Evolutionary conservation across 2,797 vertebrate genomes (phyloP), one percentile per base, ranked within the genome.

Genomic region (Podargus strigoides): DNA sequence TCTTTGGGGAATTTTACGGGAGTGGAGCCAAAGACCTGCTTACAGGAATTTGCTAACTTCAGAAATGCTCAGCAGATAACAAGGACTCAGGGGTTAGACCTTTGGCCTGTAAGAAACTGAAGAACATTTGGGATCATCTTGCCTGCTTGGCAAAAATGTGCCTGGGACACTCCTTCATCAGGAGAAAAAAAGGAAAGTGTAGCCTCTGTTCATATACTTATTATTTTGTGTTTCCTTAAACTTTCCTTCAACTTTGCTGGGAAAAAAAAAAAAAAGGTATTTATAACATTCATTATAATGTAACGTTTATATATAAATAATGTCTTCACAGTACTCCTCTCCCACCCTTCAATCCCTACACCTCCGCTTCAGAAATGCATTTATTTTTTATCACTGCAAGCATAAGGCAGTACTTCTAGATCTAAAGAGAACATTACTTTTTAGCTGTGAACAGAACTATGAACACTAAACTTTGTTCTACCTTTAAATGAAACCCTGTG

Each of bases 61-160:
- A 94, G 84, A 94, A 63, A 59, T 87, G 36, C 74, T 95, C 85
- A 81, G 59, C 70, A 95, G 59, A 88, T 92, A 91, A 87, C 72
- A 91, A 89, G 69, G 68, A 68, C 76, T 93, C 50, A n/a, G 26
- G 58, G 67, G 66, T 56, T 62, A 69, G 63, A 87, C 80, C 74
- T 96, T 88, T 94, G 86, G 63, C 62, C 80, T 87, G 22, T 17
- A 64, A 66, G 58, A 92, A 90, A 68, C 41, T 20, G 30, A 88
- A 60, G 53, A 92, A 36, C 58, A 50, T 79, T 89, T 84, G 66
- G 39, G 41, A 85, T 58, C 62, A 93, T 64, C 52, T 90, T 90
- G 55, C 58, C 34, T 60, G 3, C 37, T 53, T 90, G 50, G 53
- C 53, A 89, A 90, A 89, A 88, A 64, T 44, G 14, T 78, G 24